phyloP scores from a whole-genome alignment of 2,113 vertebrate genomes.

The Alethe castanea region DNA sequence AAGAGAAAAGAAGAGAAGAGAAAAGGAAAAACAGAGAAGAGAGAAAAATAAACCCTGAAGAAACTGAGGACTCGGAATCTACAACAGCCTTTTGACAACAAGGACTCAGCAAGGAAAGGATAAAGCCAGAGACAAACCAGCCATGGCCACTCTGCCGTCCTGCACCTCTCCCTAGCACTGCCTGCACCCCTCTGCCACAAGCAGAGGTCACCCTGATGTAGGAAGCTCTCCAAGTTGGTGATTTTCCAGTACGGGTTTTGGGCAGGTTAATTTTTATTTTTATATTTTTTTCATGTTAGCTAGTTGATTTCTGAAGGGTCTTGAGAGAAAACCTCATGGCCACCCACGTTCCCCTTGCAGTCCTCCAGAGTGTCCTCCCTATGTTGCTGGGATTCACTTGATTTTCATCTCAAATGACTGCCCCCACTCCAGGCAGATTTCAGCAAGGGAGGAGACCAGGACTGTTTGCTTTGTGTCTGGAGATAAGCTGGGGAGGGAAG shows the following conservation, averaged over 20 bases:
- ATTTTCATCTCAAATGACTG: not conserved
- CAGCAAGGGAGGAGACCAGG: not conserved
- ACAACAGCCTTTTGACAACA: slow-evolving; percentile 59
- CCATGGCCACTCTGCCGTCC: not conserved
- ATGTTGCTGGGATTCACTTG: not conserved
- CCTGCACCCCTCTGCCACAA: not conserved
- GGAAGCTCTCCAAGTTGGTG: slow-evolving; percentile 25
- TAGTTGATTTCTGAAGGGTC: not conserved
- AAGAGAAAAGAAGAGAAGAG: not conserved
- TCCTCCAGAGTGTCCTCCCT: not conserved
- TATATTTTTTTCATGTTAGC: not conserved
- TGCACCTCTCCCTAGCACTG: not conserved
- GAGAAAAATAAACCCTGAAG: slow-evolving; percentile 61
- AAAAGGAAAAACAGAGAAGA: not conserved
- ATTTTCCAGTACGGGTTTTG: not conserved
- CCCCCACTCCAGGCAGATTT: not conserved
- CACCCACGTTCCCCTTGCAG: not conserved
- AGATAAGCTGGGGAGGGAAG: not conserved
- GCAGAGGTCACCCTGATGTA: not conserved
- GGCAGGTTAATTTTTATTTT: not conserved
- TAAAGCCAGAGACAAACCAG: slow-evolving; percentile 19
- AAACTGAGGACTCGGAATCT: slow-evolving; percentile 82
- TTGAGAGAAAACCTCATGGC: not conserved
- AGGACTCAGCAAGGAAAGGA: slow-evolving; percentile 65
- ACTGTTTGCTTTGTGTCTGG: slow-evolving; percentile 33